Conservation (phyloP, 2,888 invertebrate species). For the Erynnis tages region DNA sequence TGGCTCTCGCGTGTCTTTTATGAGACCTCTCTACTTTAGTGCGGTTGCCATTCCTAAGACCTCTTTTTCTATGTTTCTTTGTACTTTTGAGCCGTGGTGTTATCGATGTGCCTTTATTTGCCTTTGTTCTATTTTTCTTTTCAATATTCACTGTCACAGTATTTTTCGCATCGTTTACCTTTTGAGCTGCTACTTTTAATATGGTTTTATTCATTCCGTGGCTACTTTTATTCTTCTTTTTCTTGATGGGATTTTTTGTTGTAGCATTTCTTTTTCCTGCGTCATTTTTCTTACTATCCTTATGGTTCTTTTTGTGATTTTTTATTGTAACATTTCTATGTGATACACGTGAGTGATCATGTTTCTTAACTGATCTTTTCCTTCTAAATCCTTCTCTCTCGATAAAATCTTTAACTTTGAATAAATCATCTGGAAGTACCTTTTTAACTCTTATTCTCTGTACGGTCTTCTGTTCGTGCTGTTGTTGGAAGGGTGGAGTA, state of each 20-base stretch:
- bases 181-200: not conserved
- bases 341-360: no score
- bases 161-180: not conserved
- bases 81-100: constrained; percentile 1
- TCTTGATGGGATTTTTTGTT: not conserved
- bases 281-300: no score
- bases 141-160: not conserved
- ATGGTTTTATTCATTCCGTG: constrained; percentile 1
- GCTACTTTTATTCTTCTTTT: not conserved
- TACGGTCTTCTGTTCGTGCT: constrained; percentile 32
- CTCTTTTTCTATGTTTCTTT: not conserved
- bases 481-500: constrained; percentile 48
- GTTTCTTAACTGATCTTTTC: constrained; percentile 28
- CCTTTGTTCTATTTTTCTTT: not conserved
- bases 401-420: no score
- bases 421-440: constrained; percentile 40
- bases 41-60: not conserved
- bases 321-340: not conserved
- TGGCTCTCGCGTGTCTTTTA: not conserved
- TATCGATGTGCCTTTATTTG: not conserved
- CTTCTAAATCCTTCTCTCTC: no score
- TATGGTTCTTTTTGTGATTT: no score
- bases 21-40: not conserved
- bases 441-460: constrained; percentile 52
- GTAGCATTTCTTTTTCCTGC: not conserved